These are phyloP conservation scores for Julus scandinavius DNA, from an alignment of 2,888 invertebrate species.

Conservation along the genomic window DNA sequence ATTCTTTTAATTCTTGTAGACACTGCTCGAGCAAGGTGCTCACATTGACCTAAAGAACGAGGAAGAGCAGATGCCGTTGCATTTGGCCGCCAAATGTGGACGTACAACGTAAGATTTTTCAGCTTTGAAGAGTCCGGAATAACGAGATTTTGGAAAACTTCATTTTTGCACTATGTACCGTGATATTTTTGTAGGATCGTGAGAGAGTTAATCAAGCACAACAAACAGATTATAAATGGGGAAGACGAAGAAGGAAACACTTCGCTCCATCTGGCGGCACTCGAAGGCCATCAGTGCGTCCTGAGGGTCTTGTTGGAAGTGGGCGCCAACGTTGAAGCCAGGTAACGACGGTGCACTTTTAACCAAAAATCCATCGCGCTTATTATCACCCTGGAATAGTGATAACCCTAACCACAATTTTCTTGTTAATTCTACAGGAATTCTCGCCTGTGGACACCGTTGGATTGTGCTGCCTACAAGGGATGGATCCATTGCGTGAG, in stretches of 20 bases:
- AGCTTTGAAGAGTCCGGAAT: background rate
- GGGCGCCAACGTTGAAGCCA: constrained; percentile 67
- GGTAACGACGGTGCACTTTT: constrained; percentile 61
- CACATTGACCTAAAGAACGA: constrained; percentile 67
- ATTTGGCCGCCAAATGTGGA: constrained; percentile 67
- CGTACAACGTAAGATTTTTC: constrained; percentile 58
- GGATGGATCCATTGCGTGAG: constrained; percentile 65
- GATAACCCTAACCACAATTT: background rate
- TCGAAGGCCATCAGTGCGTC: constrained; percentile 66
- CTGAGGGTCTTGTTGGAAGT: constrained; percentile 64
- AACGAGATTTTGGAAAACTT: background rate
- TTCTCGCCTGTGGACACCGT: constrained; percentile 67
- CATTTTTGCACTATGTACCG: too few relatives aligned
- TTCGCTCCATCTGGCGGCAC: constrained; percentile 66
- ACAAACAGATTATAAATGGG: constrained; percentile 65
- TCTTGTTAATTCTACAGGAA: constrained; percentile 63
- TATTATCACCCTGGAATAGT: background rate
- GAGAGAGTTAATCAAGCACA: constrained; percentile 63
- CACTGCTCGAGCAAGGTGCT: constrained; percentile 65
- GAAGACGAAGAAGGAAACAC: constrained; percentile 68
- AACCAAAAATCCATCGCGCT: background rate
- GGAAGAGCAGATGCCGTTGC: constrained; percentile 67
- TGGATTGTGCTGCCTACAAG: constrained; percentile 67
- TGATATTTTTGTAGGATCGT: constrained; percentile 62
- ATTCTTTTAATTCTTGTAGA: constrained; percentile 61